Conservation (phyloP, 2,113 vertebrate genomes). For the Rhinolophus sinicus region DNA sequence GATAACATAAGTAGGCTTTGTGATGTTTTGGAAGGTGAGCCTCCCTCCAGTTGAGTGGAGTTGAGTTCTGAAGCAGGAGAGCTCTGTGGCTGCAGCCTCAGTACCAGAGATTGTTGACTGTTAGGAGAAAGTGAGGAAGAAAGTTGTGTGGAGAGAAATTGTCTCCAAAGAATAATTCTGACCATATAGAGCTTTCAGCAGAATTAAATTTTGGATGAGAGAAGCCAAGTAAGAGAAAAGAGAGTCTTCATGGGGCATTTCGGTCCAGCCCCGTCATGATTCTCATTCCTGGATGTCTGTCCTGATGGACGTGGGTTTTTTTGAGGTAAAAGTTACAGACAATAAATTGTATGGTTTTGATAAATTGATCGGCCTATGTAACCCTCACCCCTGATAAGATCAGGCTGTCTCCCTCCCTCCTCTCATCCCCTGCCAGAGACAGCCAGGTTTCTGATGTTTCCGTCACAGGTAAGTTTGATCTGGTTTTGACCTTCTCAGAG, state of each 20-base stretch:
- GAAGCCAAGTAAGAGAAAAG: background rate
- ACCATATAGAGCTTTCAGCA: background rate
- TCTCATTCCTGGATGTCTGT: background rate
- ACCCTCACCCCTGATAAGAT: background rate
- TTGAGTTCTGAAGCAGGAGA: background rate
- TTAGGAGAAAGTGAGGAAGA: background rate
- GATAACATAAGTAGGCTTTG: background rate
- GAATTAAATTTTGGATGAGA: background rate
- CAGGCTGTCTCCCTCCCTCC: too few species aligned
- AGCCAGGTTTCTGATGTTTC: background rate
- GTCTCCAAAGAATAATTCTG: background rate
- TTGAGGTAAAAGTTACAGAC: background rate
- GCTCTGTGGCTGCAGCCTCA: background rate
- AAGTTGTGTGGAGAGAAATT: background rate
- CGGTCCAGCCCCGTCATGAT: background rate
- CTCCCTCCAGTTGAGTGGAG: background rate
- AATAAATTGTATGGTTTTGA: background rate
- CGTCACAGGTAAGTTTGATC: accelerated
- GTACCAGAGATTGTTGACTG: too few species aligned
- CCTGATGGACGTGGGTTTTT: accelerated
- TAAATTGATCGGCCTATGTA: too few species aligned
- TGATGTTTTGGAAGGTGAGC: background rate
- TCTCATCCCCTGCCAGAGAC: background rate
- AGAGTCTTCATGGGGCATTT: background rate
- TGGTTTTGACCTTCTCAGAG: background rate